phyloP scores from a whole-genome alignment of 2,888 invertebrate genomes.

The Protodeltote pygarga region DNA sequence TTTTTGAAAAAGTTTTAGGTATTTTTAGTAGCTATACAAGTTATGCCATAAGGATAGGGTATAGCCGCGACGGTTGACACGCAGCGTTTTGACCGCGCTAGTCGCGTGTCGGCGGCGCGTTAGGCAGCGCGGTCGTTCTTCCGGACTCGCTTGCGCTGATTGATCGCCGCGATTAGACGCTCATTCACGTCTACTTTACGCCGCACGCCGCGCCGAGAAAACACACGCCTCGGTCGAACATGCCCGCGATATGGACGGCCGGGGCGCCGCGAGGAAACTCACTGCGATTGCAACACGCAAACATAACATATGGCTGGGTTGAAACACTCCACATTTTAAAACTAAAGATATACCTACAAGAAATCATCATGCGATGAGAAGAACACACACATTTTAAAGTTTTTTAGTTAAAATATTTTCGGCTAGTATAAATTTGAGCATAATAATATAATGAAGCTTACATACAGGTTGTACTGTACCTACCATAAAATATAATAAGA shows the following conservation, averaged over 20 bases:
- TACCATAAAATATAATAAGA: too few species aligned
- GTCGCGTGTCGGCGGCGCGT: slow-evolving; percentile 46
- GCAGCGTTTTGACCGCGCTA: background rate
- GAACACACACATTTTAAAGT: too few species aligned
- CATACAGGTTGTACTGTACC: too few species aligned
- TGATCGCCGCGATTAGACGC: slow-evolving; percentile 31
- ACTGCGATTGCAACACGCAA: slow-evolving; percentile 10
- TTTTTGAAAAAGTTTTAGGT: too few species aligned
- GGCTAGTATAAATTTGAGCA: too few species aligned
- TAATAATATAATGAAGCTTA: too few species aligned
- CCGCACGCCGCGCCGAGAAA: slow-evolving; percentile 1
- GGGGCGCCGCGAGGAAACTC: slow-evolving; percentile 3
- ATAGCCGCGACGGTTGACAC: background rate
- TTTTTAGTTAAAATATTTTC: too few species aligned
- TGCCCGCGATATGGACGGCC: background rate
- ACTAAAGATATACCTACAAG: too few species aligned
- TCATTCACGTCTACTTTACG: slow-evolving; percentile 51
- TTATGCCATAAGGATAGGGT: too few species aligned
- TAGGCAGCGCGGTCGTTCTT: slow-evolving; percentile 37
- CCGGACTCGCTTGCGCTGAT: slow-evolving; percentile 39
- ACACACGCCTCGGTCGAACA: background rate
- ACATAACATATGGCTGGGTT: slow-evolving; percentile 2
- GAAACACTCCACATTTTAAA: too few species aligned
- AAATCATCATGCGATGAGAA: too few species aligned
- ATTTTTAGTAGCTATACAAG: too few species aligned